Percentiles rank a stretch among this genome's conserved stretches.
phyloP scores from a whole-genome alignment of 2,113 vertebrate genomes.

The Bubalus kerabau region DNA sequence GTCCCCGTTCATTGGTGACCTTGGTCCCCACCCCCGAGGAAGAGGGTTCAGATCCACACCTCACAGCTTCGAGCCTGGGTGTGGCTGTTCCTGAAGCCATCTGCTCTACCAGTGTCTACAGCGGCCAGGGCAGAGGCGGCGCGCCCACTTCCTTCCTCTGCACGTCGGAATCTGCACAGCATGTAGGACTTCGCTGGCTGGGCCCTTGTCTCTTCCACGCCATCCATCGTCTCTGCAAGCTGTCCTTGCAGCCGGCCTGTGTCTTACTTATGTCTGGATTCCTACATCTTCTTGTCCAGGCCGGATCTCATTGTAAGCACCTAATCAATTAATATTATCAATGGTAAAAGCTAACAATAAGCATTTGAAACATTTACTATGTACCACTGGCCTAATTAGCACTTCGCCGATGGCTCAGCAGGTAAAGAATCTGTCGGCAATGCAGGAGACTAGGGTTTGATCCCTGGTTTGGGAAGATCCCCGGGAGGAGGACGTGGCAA shows the following conservation, averaged over 20 bases:
- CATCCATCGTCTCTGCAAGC: not conserved
- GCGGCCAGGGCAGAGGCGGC: not conserved
- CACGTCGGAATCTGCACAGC: not conserved
- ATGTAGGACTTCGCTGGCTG: accelerated
- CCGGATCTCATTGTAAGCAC: not conserved
- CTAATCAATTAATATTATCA: not conserved
- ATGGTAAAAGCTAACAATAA: not conserved
- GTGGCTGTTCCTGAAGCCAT: not conserved
- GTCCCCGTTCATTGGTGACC: accelerated
- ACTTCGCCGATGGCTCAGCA: not conserved
- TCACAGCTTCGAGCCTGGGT: accelerated
- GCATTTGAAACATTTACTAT: not conserved
- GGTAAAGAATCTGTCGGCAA: not conserved
- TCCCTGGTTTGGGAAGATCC: not conserved
- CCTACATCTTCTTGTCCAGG: not conserved
- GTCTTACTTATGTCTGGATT: not conserved
- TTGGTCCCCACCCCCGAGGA: not conserved
- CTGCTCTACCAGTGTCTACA: not conserved
- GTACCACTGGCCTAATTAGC: not conserved
- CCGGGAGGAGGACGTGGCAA: not conserved
- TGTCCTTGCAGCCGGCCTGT: not conserved
- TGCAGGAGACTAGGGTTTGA: not conserved
- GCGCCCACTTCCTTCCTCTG: not conserved
- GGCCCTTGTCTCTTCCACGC: not conserved
- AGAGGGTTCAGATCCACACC: not conserved